Evolutionary conservation across 2,888 invertebrate genomes (phyloP), one percentile per base, ranked within the genome.

Genomic region (Ophioninae sp.): DNA sequence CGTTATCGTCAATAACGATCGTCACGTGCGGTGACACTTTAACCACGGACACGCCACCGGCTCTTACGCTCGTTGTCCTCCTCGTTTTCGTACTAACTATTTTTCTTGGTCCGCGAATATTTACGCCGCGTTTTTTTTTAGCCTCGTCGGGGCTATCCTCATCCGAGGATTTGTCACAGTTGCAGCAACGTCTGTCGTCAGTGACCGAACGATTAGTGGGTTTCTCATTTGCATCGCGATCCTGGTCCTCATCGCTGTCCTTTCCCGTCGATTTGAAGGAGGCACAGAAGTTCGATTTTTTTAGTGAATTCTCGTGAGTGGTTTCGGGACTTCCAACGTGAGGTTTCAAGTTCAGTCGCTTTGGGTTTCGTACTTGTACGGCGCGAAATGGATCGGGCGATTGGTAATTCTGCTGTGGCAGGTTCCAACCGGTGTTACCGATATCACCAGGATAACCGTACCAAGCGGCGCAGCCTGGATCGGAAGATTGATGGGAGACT

Each of bases 371-470:
- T 6, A 86, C 68, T 41, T 88, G 83, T 0, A 86, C 68, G 5
- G 13, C 67, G 6, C 82, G 44, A 70, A 92, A 91, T 0, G 92
- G 91, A 84, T 91, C 89, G 0, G 90, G 89, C 0, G 91, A 90
- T 7, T 89, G 88, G 67, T 76, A 85, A 17, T 81, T 81, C 76
- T 73, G 84, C 57, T 30, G 39, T 13, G 67, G 30, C 5, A 6
- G 70, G 61, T 17, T 23, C 67, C 67, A 67, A 69, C 61, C 64
- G 13, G 75, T 17, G 69, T 67, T 76, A 30, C 69, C 50, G 41
- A 85, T 17, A 23, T 80, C 86, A 23, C 84, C 86, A n/a, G 83
- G 50, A 67, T 85, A 85, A 30, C 81, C 82, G 81, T 86, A 82
- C 86, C 87, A 86, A 37, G 79, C 80, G 6, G 21, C 69, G 70